These are phyloP conservation scores for Coelinius sp. DNA, from an alignment of 2,888 invertebrate species.

Conservation along the genomic window DNA sequence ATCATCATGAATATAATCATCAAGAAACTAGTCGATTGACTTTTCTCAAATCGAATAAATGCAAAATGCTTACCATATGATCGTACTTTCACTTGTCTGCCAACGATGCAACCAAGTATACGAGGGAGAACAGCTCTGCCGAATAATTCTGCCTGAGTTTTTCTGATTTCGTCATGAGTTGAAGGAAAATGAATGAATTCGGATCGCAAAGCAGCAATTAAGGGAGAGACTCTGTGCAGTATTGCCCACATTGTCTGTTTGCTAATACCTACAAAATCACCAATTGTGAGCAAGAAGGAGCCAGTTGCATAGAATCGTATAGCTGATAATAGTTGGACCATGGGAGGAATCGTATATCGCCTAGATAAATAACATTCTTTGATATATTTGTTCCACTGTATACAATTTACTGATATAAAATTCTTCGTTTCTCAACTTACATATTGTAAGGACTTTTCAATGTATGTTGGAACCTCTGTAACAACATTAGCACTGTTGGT, in stretches of 20 bases:
- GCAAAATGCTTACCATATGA: constrained; percentile 33
- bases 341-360: constrained; percentile 23
- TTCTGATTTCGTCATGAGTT: constrained; percentile 33
- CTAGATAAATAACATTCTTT: background rate
- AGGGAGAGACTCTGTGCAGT: constrained; percentile 32
- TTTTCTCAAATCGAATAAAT: background rate
- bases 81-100: constrained; percentile 44
- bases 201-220: constrained; percentile 36
- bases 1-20: background rate
- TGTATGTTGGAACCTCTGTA: background rate
- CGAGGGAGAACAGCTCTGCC: constrained; percentile 39
- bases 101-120: constrained; percentile 48
- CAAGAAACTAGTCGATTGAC: background rate
- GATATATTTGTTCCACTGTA: background rate
- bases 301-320: constrained; percentile 43
- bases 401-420: background rate
- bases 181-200: constrained; percentile 40
- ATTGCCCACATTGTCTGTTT: constrained; percentile 35
- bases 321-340: constrained; percentile 37
- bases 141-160: constrained; percentile 37
- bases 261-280: constrained; percentile 37
- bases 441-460: background rate
- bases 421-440: background rate
- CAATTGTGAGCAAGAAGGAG: constrained; percentile 32
- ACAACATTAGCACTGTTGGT: background rate